These are phyloP conservation scores for Tenthredo scrophulariae DNA, from an alignment of 2,888 invertebrate species.

Conservation along the genomic window DNA sequence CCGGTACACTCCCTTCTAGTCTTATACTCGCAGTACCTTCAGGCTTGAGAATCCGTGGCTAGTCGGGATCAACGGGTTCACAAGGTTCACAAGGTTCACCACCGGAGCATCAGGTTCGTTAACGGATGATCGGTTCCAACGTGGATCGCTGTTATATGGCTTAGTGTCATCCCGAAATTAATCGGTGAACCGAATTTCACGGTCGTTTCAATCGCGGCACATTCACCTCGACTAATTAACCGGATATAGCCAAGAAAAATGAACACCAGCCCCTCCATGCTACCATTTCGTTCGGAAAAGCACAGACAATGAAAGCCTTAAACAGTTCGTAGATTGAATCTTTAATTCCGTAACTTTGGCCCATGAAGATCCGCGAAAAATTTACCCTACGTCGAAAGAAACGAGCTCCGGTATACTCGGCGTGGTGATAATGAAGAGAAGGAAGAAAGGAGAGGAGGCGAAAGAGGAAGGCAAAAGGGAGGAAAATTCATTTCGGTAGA, in stretches of 20 bases:
- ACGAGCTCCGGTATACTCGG: not conserved
- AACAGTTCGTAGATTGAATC: not conserved
- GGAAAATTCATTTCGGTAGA: not conserved
- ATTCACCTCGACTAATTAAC: not conserved
- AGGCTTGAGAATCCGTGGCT: not conserved
- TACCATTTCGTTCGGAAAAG: too few species aligned
- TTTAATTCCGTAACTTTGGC: not conserved
- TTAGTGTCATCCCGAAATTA: not conserved
- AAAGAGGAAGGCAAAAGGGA: not conserved
- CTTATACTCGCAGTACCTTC: not conserved
- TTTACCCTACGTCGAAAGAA: not conserved
- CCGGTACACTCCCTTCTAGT: slow-evolving; percentile 4
- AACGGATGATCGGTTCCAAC: slow-evolving; percentile 62
- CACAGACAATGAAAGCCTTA: not conserved
- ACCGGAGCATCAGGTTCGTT: slow-evolving; percentile 57
- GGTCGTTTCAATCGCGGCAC: not conserved
- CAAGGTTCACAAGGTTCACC: slow-evolving; percentile 11
- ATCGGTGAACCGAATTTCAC: slow-evolving; percentile 11
- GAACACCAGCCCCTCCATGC: too few species aligned
- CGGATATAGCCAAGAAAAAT: too few species aligned
- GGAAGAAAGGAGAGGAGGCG: not conserved
- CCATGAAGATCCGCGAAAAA: not conserved
- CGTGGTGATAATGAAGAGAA: not conserved
- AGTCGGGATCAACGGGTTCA: not conserved
- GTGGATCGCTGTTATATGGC: slow-evolving; percentile 13